A percentile compares a stretch with the other conserved stretches of the same genome.
These are phyloP conservation scores for Coracias cyanogaster DNA, from an alignment of 2,797 vertebrate genomes.

Conservation along the genomic window DNA sequence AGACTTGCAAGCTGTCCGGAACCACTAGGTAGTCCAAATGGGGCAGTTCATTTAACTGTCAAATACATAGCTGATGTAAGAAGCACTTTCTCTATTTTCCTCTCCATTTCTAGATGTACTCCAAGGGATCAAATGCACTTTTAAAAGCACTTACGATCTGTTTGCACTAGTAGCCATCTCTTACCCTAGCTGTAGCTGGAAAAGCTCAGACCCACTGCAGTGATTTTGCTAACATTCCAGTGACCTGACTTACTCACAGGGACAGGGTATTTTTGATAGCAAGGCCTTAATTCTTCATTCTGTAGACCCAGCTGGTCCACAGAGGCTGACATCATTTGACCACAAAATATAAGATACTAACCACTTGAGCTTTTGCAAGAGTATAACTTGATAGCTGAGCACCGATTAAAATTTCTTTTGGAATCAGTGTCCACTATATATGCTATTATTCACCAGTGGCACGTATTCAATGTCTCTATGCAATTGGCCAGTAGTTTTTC, in stretches of 20 bases:
- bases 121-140: not conserved
- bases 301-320: not conserved
- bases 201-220: not conserved
- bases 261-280: not conserved
- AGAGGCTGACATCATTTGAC: constrained; percentile 52
- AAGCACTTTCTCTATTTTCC: not conserved
- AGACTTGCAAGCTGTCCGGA: not conserved
- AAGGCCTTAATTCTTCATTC: not conserved
- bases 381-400: constrained; percentile 1
- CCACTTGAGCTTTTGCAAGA: not conserved
- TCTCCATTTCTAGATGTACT: not conserved
- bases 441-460: constrained; percentile 18
- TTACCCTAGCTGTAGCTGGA: not conserved
- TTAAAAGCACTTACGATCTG: not conserved
- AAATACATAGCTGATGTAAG: not conserved
- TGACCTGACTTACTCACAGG: not conserved
- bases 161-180: not conserved
- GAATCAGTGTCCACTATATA: not conserved
- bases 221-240: not conserved
- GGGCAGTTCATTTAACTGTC: constrained; percentile 19
- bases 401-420: not conserved
- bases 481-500: not conserved
- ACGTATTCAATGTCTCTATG: not conserved
- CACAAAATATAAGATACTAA: constrained; percentile 23
- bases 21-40: not conserved